Conservation (phyloP, 2,113 vertebrate species). For the Leptosomus discolor region DNA sequence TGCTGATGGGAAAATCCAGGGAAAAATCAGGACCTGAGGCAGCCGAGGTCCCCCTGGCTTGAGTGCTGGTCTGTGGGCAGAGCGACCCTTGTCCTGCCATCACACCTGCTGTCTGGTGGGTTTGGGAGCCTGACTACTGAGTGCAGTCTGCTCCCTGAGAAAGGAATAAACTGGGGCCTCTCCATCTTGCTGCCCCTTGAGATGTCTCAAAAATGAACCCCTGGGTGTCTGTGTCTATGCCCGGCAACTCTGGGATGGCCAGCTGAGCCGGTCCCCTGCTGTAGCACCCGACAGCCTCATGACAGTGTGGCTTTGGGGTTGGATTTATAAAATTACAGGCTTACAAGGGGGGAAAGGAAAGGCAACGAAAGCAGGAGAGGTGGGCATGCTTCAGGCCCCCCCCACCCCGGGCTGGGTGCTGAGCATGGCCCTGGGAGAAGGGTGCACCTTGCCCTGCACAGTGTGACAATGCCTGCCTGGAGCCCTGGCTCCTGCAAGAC, state of each 20-base stretch:
- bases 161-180: not conserved
- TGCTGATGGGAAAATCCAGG: not conserved
- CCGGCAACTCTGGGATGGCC: not conserved
- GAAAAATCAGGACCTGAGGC: fast-evolving
- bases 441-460: not conserved
- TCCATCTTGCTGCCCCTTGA: not conserved
- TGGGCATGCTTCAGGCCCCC: not conserved
- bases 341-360: not conserved
- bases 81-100: not conserved
- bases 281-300: not conserved
- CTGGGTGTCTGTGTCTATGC: not conserved
- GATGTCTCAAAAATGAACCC: not conserved
- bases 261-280: not conserved
- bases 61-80: not conserved
- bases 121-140: not conserved
- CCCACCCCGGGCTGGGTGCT: not conserved
- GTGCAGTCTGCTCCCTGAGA: not conserved
- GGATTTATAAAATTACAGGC: not conserved
- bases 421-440: not conserved
- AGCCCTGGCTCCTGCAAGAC: not conserved
- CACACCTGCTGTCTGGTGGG: fast-evolving
- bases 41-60: not conserved
- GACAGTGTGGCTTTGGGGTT: not conserved
- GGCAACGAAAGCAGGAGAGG: not conserved
- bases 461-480: no score